Evolutionary conservation across 1,140 invertebrate genomes (phyloP).

Genomic region (Delia radicum): DNA sequence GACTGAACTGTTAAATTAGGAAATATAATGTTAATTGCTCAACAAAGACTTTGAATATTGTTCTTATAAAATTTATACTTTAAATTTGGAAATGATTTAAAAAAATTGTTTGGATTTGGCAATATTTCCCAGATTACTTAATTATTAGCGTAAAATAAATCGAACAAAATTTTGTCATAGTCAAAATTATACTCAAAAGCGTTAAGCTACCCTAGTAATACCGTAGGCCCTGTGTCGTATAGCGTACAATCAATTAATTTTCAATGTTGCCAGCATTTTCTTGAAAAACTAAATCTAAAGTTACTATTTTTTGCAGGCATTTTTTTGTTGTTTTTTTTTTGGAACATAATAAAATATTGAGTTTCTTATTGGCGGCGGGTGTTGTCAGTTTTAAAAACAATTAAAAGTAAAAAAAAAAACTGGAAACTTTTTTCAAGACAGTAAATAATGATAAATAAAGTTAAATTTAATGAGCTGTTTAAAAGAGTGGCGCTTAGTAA

Average conservation of each 20-base stretch:
- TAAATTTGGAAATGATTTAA: too few relatives aligned
- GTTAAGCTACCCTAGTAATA: too few relatives aligned
- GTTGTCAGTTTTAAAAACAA: constrained; percentile 22
- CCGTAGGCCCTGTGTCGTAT: too few relatives aligned
- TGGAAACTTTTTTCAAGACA: neutral
- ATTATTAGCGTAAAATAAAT: too few relatives aligned
- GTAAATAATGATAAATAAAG: neutral
- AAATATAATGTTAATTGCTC: too few relatives aligned
- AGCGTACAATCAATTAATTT: constrained; percentile 17
- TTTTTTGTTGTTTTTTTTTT: neutral
- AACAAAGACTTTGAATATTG: too few relatives aligned
- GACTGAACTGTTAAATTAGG: too few relatives aligned
- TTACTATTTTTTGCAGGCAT: neutral
- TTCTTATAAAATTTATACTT: too few relatives aligned
- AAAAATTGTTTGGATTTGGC: too few relatives aligned
- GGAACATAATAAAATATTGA: neutral
- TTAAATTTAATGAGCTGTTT: constrained; percentile 2
- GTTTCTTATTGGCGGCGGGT: constrained; percentile 8
- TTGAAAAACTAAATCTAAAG: neutral
- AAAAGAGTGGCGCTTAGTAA: neutral
- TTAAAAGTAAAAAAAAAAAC: neutral
- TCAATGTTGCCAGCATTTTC: constrained; percentile 9
- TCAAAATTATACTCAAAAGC: too few relatives aligned
- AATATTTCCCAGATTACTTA: too few relatives aligned
- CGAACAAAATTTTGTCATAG: too few relatives aligned